Conservation (phyloP, 2,797 vertebrate genomes). For the Cyclura pinguis region DNA sequence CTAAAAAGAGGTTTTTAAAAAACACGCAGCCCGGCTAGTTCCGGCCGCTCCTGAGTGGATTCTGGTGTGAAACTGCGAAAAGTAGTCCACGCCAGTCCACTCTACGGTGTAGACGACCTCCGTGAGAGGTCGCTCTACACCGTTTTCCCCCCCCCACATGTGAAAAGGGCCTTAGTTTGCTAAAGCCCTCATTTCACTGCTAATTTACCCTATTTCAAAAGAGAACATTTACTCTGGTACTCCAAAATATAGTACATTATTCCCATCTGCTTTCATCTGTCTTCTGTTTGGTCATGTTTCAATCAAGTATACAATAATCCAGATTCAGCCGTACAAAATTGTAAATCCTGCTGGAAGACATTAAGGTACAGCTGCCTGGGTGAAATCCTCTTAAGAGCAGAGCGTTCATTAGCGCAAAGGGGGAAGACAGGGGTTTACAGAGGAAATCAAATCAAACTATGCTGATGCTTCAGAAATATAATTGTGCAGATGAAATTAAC, state of each 20-base stretch:
- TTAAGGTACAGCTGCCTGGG: conserved; percentile 70
- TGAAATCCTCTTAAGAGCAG: conserved; percentile 72
- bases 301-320: conserved; percentile 60
- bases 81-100: too few species aligned
- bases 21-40: too few species aligned
- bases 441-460: conserved; percentile 58
- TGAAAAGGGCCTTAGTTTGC: too few species aligned
- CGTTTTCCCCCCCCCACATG: too few species aligned
- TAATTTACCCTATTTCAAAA: conserved; percentile 24
- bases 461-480: conserved; percentile 54
- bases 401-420: conserved; percentile 59
- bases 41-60: too few species aligned
- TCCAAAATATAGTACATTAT: neutral
- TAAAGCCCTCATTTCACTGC: neutral
- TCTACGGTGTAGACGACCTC: too few species aligned
- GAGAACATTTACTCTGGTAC: neutral
- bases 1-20: too few species aligned
- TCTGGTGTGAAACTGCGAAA: too few species aligned
- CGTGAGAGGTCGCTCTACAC: too few species aligned
- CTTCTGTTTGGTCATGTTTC: conserved; percentile 33
- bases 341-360: conserved; percentile 69
- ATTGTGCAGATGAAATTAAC: conserved; percentile 46
- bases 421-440: conserved; percentile 33
- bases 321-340: conserved; percentile 57
- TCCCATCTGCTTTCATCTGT: conserved; percentile 23